Conservation (phyloP, 2,113 vertebrate species). For the Megalops atlanticus region DNA sequence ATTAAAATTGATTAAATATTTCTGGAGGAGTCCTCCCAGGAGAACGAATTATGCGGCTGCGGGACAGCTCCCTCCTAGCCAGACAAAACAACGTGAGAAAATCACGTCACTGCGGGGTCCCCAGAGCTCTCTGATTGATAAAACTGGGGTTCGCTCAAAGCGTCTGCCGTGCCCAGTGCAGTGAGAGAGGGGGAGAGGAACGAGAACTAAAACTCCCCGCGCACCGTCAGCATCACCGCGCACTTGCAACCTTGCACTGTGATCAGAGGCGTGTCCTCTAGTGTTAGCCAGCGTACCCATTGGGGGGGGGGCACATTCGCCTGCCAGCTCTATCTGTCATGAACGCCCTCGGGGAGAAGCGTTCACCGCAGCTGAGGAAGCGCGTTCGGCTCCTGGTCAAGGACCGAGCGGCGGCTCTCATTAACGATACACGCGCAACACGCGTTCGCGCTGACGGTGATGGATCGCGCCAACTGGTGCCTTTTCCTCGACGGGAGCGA, state of each 20-base stretch:
- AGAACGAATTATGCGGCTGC: constrained; percentile 50
- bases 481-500: constrained; percentile 44
- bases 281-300: constrained; percentile 6
- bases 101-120: not conserved
- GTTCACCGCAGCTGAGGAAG: constrained; percentile 28
- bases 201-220: constrained; percentile 16
- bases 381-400: constrained; percentile 36
- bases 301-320: not conserved
- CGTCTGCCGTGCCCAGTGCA: not conserved
- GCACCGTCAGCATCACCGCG: constrained; percentile 18
- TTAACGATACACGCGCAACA: constrained; percentile 36
- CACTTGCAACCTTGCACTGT: constrained; percentile 35
- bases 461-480: constrained; percentile 44
- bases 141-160: constrained; percentile 11
- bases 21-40: constrained; percentile 34
- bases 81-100: not conserved
- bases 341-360: constrained; percentile 39
- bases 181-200: not conserved
- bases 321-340: constrained; percentile 24
- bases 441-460: constrained; percentile 44
- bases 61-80: constrained; percentile 47
- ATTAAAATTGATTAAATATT: constrained; percentile 56
- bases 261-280: constrained; percentile 34
- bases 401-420: constrained; percentile 33
- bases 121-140: constrained; percentile 31